Evolutionary conservation across 2,797 vertebrate species (phyloP).

Genomic region (Garrulus glandarius): DNA sequence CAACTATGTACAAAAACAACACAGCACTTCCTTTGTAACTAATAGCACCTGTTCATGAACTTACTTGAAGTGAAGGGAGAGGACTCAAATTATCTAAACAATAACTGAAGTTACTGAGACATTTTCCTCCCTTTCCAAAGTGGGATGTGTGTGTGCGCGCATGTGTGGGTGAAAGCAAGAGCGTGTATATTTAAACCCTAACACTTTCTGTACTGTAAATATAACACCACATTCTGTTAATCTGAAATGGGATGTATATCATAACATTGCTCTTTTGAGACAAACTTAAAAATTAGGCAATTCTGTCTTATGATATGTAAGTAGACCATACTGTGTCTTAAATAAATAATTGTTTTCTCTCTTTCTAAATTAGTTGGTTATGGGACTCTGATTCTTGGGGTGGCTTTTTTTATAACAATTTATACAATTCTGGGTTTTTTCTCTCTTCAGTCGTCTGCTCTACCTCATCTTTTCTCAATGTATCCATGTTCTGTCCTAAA

Average conservation of each 20-base stretch:
- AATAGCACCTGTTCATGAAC: constrained; percentile 63
- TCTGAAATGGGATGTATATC: constrained; percentile 74
- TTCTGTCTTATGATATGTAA: constrained; percentile 75
- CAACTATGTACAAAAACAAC: constrained; percentile 1
- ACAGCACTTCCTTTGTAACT: constrained; percentile 60
- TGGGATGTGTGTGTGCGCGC: not conserved
- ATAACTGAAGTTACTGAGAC: not conserved
- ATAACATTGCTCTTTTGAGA: constrained; percentile 73
- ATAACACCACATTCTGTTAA: constrained; percentile 68
- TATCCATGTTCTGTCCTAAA: constrained; percentile 66
- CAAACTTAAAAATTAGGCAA: constrained; percentile 71
- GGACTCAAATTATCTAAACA: not conserved
- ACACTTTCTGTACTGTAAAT: constrained; percentile 69
- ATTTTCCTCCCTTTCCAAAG: constrained; percentile 29
- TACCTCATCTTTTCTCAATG: constrained; percentile 55
- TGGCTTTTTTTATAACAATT: constrained; percentile 43
- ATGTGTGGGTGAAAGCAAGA: constrained; percentile 53
- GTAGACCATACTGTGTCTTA: constrained; percentile 76
- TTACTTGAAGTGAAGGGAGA: constrained; percentile 62
- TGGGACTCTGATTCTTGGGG: constrained; percentile 67
- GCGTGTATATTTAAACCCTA: constrained; percentile 25
- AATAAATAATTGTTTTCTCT: constrained; percentile 75
- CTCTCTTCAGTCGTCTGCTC: constrained; percentile 46
- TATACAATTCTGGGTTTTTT: not conserved
- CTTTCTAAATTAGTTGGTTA: constrained; percentile 70